Base-by-base conservation (phyloP, 1,140 invertebrate genomes). In the Scaptodrosophila lebanonensis region DNA sequence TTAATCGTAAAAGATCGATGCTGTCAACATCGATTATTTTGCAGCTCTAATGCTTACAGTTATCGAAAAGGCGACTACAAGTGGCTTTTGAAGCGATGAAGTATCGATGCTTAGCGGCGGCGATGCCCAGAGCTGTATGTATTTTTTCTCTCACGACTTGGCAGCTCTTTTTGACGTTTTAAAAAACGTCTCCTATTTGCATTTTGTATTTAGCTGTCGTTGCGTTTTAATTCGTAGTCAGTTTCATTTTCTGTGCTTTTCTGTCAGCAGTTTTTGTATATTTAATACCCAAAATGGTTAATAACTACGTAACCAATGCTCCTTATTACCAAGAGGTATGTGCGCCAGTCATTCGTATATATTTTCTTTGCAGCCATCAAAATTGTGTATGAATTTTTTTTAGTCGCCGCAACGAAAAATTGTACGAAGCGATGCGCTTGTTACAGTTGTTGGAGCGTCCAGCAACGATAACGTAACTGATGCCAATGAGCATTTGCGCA, bases 401-500 rank as follows among this genome's bases (percentile, higher is more conserved):
- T 27, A 16, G 6, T n/a, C 4, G n/a, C 12, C 3, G 8, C 5
- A 11, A 30, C 7, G 12, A 33, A 45, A 32, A 47, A 35, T 0
- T 8, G 2, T 2, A 9, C 17, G 7, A 25, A 35, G 17, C 30
- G 33, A 22, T 18, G 11, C 8, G 12, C 16, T 30, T 17, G 39
- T 12, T 0, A 18, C 7, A 6, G 11, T 9, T 9, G 11, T 3
- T n/a, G 2, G 13, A 13, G 2, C 13, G 1, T 8, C 22, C 1
- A 49, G 18, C 33, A 17, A 12, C 44, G 30, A 1, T 15, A 29
- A 7, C 35, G 20, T 11, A 13, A 13, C 12, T 1, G 52, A 54
- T 2, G 42, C 6, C 3, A 40, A 42, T 17, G 76, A 83, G 32
- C 66, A 83, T 17, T 66, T 82, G 62, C 77, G 71, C 18, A 83